These are phyloP conservation scores for Trachymyrmex cornetzi DNA, from an alignment of 1,140 invertebrate genomes.

Conservation along the genomic window DNA sequence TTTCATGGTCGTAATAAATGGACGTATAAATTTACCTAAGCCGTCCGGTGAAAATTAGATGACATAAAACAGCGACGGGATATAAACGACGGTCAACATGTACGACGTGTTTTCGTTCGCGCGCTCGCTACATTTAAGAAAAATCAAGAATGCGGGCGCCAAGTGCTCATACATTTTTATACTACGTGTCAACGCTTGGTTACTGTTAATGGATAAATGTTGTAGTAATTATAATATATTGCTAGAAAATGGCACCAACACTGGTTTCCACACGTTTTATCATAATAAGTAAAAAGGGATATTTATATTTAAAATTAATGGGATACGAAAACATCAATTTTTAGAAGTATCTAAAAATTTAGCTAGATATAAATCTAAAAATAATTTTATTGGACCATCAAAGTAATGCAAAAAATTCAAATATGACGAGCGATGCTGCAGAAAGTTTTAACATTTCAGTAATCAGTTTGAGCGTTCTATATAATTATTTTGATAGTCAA, in stretches of 20 bases:
- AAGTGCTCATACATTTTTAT: conserved; percentile 14
- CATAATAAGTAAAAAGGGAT: neutral
- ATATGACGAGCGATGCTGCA: no score
- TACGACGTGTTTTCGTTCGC: conserved; percentile 21
- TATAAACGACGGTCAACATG: conserved; percentile 58
- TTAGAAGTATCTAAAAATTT: no score
- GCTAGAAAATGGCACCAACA: neutral
- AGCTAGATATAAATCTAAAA: no score
- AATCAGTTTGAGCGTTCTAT: no score
- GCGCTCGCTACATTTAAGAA: conserved; percentile 23
- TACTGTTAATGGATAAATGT: neutral
- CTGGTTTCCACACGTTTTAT: neutral
- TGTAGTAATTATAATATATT: conserved; percentile 17
- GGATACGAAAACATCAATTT: no score
- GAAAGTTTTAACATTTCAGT: no score
- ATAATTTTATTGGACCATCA: no score
- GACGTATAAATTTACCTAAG: conserved; percentile 60
- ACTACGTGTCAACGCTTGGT: neutral
- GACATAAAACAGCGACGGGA: conserved; percentile 51
- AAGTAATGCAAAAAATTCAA: no score
- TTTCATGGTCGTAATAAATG: conserved; percentile 55
- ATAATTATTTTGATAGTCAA: no score
- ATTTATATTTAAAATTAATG: neutral
- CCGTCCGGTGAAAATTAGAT: conserved; percentile 50
- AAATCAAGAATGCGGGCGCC: conserved; percentile 18